Base-by-base conservation (phyloP, 2,797 vertebrate genomes). In the Bradypodion ventrale region DNA sequence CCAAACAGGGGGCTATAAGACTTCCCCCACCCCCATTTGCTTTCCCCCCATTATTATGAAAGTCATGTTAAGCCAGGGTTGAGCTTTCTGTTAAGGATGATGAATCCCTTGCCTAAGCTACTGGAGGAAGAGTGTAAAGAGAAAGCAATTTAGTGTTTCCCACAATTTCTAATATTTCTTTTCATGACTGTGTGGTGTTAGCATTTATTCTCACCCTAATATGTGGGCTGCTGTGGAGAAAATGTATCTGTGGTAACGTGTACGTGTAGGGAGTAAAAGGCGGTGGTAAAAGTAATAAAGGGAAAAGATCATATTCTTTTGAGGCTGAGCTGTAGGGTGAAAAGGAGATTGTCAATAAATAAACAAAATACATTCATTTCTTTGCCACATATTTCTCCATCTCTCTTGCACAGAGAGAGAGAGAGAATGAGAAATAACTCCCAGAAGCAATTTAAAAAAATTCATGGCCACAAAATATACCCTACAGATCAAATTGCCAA, bases 261-360 rank as follows among this genome's bases (percentile, higher is more conserved):
- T 80, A 84, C 84, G 2, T 1, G 60, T 75, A 73, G 79, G 49
- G 62, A 85, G 32, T 78, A 83, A 86, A 89, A 90, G 79, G 7
- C 1, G 0, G 62, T 85, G 62, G 78, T 76, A 91, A 87, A n/a
- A 42, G 73, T 56, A 35, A 75, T 75, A 46, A 35, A 46, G 56
- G 52, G 52, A 70, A 13, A 21, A 27, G n/a, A 46, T 49, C 29
- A 19, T 25, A 13, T 12, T 83, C 0, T 85, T 88, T 62, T 65
- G 83, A 83, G 77, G 60, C 60, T 63, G 88, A 56, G 60, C 63
- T 85, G 78, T 60, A 72, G 74, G 83, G 72, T 86, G 83, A 75
- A 78, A 80, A 35, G 72, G 19, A 80, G 83, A 83, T 87, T 78
- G 83, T 86, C 88, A 83, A 89, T 85, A 77, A 83, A 89, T 85